These are phyloP conservation scores for Neolamprologus ventralis DNA, from an alignment of 2,113 vertebrate genomes.

Conservation along the genomic window DNA sequence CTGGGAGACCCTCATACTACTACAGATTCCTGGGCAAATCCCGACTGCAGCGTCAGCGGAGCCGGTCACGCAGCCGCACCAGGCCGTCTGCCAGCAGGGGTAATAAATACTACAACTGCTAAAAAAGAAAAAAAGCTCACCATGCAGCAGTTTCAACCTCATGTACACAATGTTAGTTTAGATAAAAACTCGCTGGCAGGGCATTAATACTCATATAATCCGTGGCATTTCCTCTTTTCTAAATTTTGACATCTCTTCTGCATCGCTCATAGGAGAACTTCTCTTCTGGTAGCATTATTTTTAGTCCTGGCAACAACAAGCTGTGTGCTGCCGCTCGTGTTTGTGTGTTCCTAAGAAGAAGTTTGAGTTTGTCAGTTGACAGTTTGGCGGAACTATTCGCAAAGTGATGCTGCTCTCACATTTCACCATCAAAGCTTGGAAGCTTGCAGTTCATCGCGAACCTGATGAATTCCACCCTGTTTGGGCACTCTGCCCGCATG, in stretches of 20 bases:
- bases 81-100: slow-evolving; percentile 79
- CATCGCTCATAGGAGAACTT: not conserved
- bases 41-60: slow-evolving; percentile 90
- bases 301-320: not conserved
- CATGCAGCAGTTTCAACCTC: not conserved
- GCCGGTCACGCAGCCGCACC: slow-evolving; percentile 89
- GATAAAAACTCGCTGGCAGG: not conserved
- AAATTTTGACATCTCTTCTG: not conserved
- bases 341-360: not conserved
- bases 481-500: not conserved
- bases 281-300: not conserved
- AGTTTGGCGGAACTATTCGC: slow-evolving; percentile 33
- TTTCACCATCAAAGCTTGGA: not conserved
- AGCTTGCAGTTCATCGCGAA: not conserved
- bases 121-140: not conserved
- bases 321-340: not conserved
- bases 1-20: slow-evolving; percentile 90
- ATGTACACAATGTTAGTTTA: not conserved
- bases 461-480: not conserved
- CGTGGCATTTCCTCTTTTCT: not conserved
- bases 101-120: slow-evolving; percentile 60
- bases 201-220: not conserved
- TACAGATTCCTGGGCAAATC: slow-evolving; percentile 91
- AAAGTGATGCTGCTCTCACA: not conserved
- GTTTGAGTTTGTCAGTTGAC: not conserved